Base-by-base conservation (phyloP, 2,888 invertebrate species). In the Heteromyza rotundicornis region DNA sequence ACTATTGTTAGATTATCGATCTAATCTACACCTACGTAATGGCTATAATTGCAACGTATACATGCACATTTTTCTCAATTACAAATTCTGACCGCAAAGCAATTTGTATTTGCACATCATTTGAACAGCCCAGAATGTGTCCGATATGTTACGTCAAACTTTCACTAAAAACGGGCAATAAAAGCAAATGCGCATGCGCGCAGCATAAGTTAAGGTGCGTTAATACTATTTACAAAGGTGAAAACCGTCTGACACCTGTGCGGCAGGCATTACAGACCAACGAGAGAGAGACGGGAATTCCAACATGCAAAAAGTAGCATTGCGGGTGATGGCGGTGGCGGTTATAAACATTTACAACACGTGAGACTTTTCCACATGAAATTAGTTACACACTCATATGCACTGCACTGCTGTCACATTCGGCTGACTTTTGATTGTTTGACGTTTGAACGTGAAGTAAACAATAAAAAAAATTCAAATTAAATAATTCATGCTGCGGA, bases 91-190 rank as follows among this genome's bases (percentile, higher is more conserved):
- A n/a, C n/a, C n/a, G n/a, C n/a, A n/a, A n/a, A n/a, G n/a, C n/a
- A n/a, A n/a, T n/a, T n/a, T n/a, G n/a, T n/a, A n/a, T n/a, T n/a
- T n/a, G n/a, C n/a, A n/a, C n/a, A n/a, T n/a, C n/a, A n/a, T n/a
- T n/a, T 32, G 1, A 16, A 3, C 27, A 19, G 27, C 5, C 36
- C 17, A 57, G 57, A 57, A 57, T 57, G 32, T 57, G 50, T 57
- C 35, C n/a, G n/a, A 49, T 24, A 24, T 50, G 22, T 57, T 57
- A 50, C 50, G 51, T 57, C 50, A 57, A 57, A 57, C 57, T 57
- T 57, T 57, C 57, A 57, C 57, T 57, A 23, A n/a, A n/a, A 3
- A 7, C 40, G 3, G n/a, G 14, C 40, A n/a, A 40, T 3, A 3
- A 14, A 40, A 40, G 3, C 10, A 40, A 40, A 40, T 3, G 40